Evolutionary conservation across 1,140 invertebrate species (phyloP).

Genomic region (Rhizoglyphus robini): DNA sequence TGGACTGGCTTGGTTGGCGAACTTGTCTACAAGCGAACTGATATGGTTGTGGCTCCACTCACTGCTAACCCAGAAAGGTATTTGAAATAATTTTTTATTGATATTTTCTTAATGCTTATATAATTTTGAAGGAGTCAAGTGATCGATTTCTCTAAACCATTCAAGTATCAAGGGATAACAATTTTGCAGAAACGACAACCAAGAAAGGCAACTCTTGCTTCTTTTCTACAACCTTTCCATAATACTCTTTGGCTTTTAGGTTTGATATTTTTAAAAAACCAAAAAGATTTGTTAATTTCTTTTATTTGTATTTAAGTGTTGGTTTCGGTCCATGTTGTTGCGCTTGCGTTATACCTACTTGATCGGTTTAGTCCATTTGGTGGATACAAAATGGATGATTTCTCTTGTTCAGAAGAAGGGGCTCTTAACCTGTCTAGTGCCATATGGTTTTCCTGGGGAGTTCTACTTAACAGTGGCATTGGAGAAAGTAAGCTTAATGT

Average conservation of each 20-base stretch:
- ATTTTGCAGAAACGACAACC: slow-evolving; percentile 43
- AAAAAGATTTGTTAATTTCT: neutral
- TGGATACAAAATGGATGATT: slow-evolving; percentile 39
- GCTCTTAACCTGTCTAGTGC: slow-evolving; percentile 92
- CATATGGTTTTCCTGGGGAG: slow-evolving; percentile 99
- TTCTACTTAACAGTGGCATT: slow-evolving; percentile 93
- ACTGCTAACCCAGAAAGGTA: slow-evolving; percentile 98
- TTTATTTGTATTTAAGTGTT: slow-evolving; percentile 63
- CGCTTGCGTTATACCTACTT: slow-evolving; percentile 83
- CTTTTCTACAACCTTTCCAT: slow-evolving; percentile 97
- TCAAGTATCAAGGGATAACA: slow-evolving; percentile 71
- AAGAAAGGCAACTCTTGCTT: slow-evolving; percentile 83
- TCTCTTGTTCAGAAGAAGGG: slow-evolving; percentile 42
- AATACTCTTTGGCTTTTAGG: slow-evolving; percentile 83
- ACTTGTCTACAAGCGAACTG: slow-evolving; percentile 75
- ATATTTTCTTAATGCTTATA: neutral
- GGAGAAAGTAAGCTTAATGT: slow-evolving; percentile 50
- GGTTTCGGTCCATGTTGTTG: slow-evolving; percentile 88
- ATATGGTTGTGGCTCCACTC: slow-evolving; percentile 94
- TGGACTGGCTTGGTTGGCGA: slow-evolving; percentile 96
- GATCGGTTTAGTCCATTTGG: slow-evolving; percentile 96
- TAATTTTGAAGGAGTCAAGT: slow-evolving; percentile 44
- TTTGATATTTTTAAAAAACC: neutral
- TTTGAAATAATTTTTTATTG: neutral
- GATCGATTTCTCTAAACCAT: slow-evolving; percentile 98